Percentiles rank a stretch among this genome's conserved stretches.
These are phyloP conservation scores for Xiphias gladius DNA, from an alignment of 2,113 vertebrate genomes.

Conservation along the genomic window DNA sequence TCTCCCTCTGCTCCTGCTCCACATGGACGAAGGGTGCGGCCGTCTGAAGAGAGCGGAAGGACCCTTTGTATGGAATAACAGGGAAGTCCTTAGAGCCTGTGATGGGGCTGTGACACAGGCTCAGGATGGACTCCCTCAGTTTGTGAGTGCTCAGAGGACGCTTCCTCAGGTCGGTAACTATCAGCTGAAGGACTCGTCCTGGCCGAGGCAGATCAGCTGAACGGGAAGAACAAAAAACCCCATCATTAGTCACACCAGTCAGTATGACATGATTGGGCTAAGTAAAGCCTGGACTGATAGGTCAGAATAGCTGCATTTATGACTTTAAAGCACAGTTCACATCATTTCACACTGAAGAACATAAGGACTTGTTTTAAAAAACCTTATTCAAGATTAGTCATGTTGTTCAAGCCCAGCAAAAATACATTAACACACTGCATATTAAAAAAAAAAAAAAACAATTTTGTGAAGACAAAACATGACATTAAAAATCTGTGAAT, in stretches of 20 bases:
- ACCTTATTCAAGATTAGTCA: neutral
- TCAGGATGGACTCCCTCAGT: neutral
- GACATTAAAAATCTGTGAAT: too few species aligned
- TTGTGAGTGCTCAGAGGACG: too few species aligned
- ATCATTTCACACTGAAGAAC: neutral
- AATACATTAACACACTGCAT: too few species aligned
- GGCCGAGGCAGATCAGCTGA: neutral
- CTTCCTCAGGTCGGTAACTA: neutral
- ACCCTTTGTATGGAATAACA: neutral
- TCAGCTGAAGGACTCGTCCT: neutral
- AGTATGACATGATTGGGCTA: too few species aligned
- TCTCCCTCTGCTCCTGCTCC: neutral
- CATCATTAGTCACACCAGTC: too few species aligned
- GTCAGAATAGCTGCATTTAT: too few species aligned
- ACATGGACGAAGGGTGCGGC: neutral
- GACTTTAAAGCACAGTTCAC: too few species aligned
- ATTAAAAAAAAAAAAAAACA: too few species aligned
- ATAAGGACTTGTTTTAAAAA: neutral
- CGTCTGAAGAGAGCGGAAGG: neutral
- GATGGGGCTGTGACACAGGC: neutral
- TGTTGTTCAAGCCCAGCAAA: neutral
- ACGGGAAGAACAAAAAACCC: too few species aligned
- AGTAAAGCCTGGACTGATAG: neutral
- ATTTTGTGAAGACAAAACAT: too few species aligned
- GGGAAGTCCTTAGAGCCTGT: too few species aligned